These are phyloP conservation scores for Drosophila greeni DNA, from an alignment of 2,888 invertebrate genomes.

Conservation along the genomic window DNA sequence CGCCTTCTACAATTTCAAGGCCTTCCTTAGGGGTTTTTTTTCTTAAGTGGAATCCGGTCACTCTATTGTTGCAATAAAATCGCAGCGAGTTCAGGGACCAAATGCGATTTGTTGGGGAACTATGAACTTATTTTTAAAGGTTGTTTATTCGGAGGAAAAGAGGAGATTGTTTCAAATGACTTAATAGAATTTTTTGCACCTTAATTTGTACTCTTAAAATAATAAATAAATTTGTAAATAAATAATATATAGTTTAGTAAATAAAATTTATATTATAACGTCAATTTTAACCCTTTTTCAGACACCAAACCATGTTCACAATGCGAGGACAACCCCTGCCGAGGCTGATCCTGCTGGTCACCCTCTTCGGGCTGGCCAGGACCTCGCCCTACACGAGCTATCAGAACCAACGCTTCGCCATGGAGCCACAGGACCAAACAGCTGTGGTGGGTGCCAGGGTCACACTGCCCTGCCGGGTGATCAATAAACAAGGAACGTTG, in stretches of 20 bases:
- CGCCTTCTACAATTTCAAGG: conserved; percentile 29
- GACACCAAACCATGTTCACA: conserved; percentile 12
- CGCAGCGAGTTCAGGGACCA: conserved; percentile 20
- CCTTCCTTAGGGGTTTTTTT: too few species aligned
- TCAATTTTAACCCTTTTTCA: too few species aligned
- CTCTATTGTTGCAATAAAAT: conserved; percentile 18
- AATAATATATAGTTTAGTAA: background rate
- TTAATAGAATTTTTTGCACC: too few species aligned
- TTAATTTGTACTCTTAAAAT: too few species aligned
- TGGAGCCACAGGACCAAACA: conserved; percentile 94
- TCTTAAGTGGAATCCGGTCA: conserved; percentile 2
- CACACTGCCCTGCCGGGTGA: conserved; percentile 92
- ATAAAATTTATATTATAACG: too few species aligned
- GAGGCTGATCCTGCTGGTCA: conserved; percentile 11
- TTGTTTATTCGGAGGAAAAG: too few species aligned
- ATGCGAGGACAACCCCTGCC: background rate
- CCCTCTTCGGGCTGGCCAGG: conserved; percentile 15
- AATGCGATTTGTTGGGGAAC: background rate
- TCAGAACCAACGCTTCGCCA: conserved; percentile 88
- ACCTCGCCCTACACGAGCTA: conserved; percentile 72
- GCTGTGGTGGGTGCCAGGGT: conserved; percentile 93
- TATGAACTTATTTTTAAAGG: background rate
- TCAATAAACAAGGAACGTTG: conserved; percentile 91
- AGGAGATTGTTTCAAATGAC: too few species aligned
- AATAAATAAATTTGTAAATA: background rate